Evolutionary conservation across 2,888 invertebrate species (phyloP).

Genomic region (Diploptera punctata): DNA sequence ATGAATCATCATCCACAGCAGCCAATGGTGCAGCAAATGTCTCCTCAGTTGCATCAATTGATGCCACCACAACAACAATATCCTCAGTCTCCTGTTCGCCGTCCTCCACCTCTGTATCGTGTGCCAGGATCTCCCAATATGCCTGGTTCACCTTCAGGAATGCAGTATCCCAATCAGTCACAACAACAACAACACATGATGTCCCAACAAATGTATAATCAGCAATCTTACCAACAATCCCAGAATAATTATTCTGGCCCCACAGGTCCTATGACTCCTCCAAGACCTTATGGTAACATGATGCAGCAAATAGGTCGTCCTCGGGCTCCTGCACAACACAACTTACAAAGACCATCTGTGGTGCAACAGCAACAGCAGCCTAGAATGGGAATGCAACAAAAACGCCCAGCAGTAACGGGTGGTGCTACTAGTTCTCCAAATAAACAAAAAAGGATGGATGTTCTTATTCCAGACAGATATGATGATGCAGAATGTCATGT

Average conservation of each 20-base stretch:
- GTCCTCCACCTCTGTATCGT: slow-evolving; percentile 53
- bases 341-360: not conserved
- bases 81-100: slow-evolving; percentile 49
- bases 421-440: slow-evolving; percentile 20
- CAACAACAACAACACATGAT: slow-evolving; percentile 28
- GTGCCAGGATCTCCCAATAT: slow-evolving; percentile 54
- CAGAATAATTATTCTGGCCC: slow-evolving; percentile 6
- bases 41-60: slow-evolving; percentile 53
- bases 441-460: slow-evolving; percentile 59
- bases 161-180: slow-evolving; percentile 14
- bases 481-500: slow-evolving; percentile 79
- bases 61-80: slow-evolving; percentile 52
- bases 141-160: slow-evolving; percentile 50
- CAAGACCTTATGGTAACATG: slow-evolving; percentile 26
- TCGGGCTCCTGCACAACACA: slow-evolving; percentile 18
- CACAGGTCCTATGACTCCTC: slow-evolving; percentile 20
- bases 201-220: slow-evolving; percentile 11
- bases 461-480: slow-evolving; percentile 71
- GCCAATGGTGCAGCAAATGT: slow-evolving; percentile 54
- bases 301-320: slow-evolving; percentile 29
- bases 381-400: slow-evolving; percentile 21
- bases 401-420: slow-evolving; percentile 30
- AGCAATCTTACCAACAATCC: slow-evolving; percentile 24
- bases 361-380: slow-evolving; percentile 31
- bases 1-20: slow-evolving; percentile 51